phyloP scores from a whole-genome alignment of 2,888 invertebrate genomes.

The Lasioglossum oenotherae region DNA sequence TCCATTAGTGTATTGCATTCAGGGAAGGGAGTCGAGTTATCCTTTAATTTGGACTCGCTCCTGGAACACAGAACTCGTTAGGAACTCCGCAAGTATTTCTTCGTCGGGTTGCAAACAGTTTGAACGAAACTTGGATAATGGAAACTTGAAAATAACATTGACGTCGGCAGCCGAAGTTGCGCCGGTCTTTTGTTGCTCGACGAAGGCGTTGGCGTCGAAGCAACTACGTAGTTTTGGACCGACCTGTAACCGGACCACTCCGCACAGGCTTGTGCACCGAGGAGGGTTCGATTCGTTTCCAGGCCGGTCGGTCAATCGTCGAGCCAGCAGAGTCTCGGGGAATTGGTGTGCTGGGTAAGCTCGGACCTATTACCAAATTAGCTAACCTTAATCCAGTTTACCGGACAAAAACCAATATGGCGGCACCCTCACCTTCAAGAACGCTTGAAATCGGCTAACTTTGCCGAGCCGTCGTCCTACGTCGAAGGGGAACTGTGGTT shows the following conservation, averaged over 20 bases:
- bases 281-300: slow-evolving; percentile 47
- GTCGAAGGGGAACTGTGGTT: too few relatives aligned
- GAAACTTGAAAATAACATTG: slow-evolving; percentile 5
- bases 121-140: neutral
- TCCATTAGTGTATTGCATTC: slow-evolving; percentile 2
- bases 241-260: neutral
- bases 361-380: slow-evolving; percentile 52
- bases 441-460: neutral
- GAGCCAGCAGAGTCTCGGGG: slow-evolving; percentile 27
- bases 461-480: too few relatives aligned
- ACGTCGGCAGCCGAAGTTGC: neutral
- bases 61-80: neutral
- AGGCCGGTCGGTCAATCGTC: slow-evolving; percentile 36
- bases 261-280: neutral
- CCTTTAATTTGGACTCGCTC: neutral
- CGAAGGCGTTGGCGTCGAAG: neutral
- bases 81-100: slow-evolving; percentile 18
- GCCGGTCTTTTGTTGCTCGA: neutral
- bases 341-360: slow-evolving; percentile 33
- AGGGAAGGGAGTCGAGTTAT: neutral
- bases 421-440: neutral
- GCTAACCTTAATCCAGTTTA: slow-evolving; percentile 46
- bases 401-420: neutral
- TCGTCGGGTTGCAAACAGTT: neutral
- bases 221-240: slow-evolving; percentile 4